Evolutionary conservation across 1,140 invertebrate species (phyloP).

Genomic region (Drosophila pandora): DNA sequence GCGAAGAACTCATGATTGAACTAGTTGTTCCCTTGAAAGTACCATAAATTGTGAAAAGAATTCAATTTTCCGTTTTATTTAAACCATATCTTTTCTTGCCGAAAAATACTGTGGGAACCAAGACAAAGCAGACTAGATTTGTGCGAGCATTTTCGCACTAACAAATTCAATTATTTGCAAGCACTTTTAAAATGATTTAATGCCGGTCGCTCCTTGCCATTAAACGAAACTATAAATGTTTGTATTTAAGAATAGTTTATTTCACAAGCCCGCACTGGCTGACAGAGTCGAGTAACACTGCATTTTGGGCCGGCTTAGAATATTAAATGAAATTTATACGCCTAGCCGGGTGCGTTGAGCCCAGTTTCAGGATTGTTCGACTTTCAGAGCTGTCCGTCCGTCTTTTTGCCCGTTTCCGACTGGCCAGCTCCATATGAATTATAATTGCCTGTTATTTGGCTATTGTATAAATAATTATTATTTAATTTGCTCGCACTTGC

Average conservation of each 20-base stretch:
- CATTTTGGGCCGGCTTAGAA: conserved; percentile 46
- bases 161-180: conserved; percentile 71
- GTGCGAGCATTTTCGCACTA: conserved; percentile 47
- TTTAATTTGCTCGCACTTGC: conserved; percentile 69
- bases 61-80: neutral
- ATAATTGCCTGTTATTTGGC: conserved; percentile 59
- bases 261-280: conserved; percentile 26
- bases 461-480: conserved; percentile 75
- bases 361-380: conserved; percentile 13
- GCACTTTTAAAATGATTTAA: conserved; percentile 79
- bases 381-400: neutral
- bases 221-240: conserved; percentile 76
- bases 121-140: conserved; percentile 24
- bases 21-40: too few relatives aligned
- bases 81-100: neutral
- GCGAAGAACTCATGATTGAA: neutral
- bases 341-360: conserved; percentile 35
- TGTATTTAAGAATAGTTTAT: conserved; percentile 67
- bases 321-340: conserved; percentile 70
- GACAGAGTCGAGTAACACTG: conserved; percentile 10
- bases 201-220: conserved; percentile 53
- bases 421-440: conserved; percentile 54
- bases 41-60: neutral
- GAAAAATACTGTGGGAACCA: neutral
- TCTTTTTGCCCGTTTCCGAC: conserved; percentile 26